Base-by-base conservation (phyloP, 2,113 vertebrate species). In the Pardalotus punctatus region DNA sequence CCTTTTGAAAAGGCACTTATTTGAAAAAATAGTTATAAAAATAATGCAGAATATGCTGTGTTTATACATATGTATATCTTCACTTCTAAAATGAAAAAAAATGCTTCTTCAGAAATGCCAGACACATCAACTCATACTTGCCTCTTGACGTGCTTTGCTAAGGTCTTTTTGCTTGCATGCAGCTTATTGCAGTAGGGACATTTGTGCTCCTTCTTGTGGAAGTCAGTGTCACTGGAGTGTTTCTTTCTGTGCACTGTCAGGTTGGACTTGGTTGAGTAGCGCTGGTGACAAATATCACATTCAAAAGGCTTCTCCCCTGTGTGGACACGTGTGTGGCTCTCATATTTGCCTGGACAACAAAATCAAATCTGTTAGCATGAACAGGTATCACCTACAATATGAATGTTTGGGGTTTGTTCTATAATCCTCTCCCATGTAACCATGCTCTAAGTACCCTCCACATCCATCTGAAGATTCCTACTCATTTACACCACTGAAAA, bases 261-360 rank as follows among this genome's bases (percentile, higher is more conserved):
- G 98, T 99, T 99, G 76, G 99, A 99, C 97, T 99, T 99, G 21
- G 99, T 99, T 27, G 99, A 99, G 97, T 99, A 99, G 85, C 98
- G 98, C 97, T 99, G 99, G 33, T 99, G 98, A 97, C 99, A 99
- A 94, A 99, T 97, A 93, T 99, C 99, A 97, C 99, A 99, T 94
- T 99, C 99, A 97, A 99, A 99, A 18, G 99, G 99, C 86, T 99
- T 99, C 96, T 99, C 99, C 51, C 99, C 99, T 0, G 99, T 99
- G 98, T 99, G 99, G 20, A 99, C 99, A 72, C 99, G 98, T 16
- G 99, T 99, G 92, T 99, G 99, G 96, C 99, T 99, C 97, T 99
- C 99, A 6, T 99, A 99, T 94, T 99, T 99, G 62, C 99, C 99
- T 99, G 80, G 7, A 91, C 57, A 82, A 93, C 54, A 89, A 90